Base-by-base conservation (phyloP, 53 echinoderm and acorn worm species). In the Echinometra lucunter region DNA sequence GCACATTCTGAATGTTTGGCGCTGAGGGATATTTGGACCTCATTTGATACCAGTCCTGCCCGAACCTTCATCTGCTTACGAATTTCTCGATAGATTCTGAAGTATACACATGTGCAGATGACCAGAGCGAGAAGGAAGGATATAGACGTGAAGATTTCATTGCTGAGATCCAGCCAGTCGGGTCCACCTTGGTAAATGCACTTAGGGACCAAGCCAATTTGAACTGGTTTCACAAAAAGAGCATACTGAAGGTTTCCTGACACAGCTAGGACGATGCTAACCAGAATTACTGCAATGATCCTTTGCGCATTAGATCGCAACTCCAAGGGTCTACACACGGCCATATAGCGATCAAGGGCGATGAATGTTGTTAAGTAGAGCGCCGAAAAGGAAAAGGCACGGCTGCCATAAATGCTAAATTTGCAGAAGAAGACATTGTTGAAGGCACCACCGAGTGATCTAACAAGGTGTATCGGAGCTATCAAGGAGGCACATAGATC, bases 151-250 rank as follows among this genome's bases (percentile, higher is more conserved):
- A 83, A 94, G 63, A 94, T 94, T 82, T 94, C 94, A 63, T 94
- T 94, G 45, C 83, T 94, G 25, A 85, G 25, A 45, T 94, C 94
- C 2, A 94, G 45, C 94, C 94, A 94, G 23, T 63, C 94, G 30
- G 94, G 94, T 94, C 94, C 94, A 23, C 94, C 94, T 44, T 85
- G 40, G 66, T 94, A 94, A 37, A 94, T 82, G 66, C 94, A 94
- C 21, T 94, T 94, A 13, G 3, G 16, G 23, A 83, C 45, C 10
- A 58, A 35, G 28, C 94, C 94, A 21, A 94, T 58, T 45, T 83
- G 58, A 8, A 94, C 44, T 35, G 94, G 27, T 37, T 63, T 82
- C 12, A 94, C 94, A 60, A 83, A 94, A 63, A 94, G n/a, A 4
- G n/a, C 94, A 63, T 58, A 94, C 35, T 94, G 94, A 45, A 94